A percentile compares a stretch with the other conserved stretches of the same genome.
These are phyloP conservation scores for Myotis yumanensis DNA, from an alignment of 2,113 vertebrate species.

Conservation along the genomic window DNA sequence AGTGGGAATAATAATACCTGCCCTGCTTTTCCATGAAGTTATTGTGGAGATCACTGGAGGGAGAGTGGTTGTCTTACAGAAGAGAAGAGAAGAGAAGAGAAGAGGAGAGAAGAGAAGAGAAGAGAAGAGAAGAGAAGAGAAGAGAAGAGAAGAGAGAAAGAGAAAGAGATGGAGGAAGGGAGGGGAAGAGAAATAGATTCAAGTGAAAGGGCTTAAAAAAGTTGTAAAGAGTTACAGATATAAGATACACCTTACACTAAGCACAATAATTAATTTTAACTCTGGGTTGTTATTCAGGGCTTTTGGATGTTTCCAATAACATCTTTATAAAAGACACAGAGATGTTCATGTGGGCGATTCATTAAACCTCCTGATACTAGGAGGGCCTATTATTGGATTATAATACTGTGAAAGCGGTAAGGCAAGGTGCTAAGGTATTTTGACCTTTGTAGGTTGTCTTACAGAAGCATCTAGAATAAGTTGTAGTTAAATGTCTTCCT, in stretches of 20 bases:
- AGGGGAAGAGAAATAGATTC: neutral
- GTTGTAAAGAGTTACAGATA: neutral
- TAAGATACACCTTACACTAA: neutral
- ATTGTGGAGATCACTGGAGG: neutral
- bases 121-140: too few species aligned
- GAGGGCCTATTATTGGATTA: neutral
- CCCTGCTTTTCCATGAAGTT: neutral
- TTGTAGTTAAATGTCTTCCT: neutral
- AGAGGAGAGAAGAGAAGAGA: fast-evolving
- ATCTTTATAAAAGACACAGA: conserved; percentile 19
- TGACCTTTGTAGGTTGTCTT: conserved; percentile 14
- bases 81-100: neutral
- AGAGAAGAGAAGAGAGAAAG: too few species aligned
- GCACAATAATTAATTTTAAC: conserved; percentile 44
- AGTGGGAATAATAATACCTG: neutral
- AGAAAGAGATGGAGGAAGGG: neutral
- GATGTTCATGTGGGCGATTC: conserved; percentile 28
- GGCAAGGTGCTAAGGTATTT: neutral
- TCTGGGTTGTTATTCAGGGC: conserved; percentile 17
- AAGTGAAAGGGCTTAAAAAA: neutral
- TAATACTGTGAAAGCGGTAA: neutral
- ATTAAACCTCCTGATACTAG: neutral
- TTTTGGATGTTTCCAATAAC: neutral
- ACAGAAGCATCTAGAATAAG: neutral
- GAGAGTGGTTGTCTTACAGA: too few species aligned